A percentile compares a stretch with the other conserved stretches of the same genome.
phyloP scores from a whole-genome alignment of 2,888 invertebrate species.

The Temnothorax rugatulus region DNA sequence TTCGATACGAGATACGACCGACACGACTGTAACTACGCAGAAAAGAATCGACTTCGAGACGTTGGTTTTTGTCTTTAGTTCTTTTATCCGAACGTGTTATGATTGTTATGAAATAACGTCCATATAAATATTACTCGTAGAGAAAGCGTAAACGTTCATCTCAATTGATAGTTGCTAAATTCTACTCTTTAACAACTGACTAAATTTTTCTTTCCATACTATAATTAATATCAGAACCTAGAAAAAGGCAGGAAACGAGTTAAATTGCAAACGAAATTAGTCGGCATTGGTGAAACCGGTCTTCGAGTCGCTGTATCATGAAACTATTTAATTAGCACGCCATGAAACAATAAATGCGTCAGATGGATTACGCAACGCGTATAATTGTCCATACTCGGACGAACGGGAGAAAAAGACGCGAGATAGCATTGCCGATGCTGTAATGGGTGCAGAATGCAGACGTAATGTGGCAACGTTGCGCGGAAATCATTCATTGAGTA shows the following conservation, averaged over 20 bases:
- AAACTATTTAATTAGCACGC: constrained; percentile 28
- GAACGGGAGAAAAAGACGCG: constrained; percentile 69
- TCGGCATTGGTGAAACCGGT: constrained; percentile 1
- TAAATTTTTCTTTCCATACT: not conserved
- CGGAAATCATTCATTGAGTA: constrained; percentile 86
- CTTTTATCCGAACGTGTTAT: not conserved
- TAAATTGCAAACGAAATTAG: not conserved
- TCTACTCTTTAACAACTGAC: not conserved
- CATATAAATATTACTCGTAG: not conserved
- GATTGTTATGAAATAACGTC: not conserved
- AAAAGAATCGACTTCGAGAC: not conserved
- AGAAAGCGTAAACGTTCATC: not conserved
- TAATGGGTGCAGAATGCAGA: constrained; percentile 76
- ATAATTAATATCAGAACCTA: not conserved
- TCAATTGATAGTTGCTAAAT: not conserved
- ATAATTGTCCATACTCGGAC: constrained; percentile 30
- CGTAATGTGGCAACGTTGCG: constrained; percentile 84
- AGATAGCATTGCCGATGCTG: constrained; percentile 53
- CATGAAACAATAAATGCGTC: constrained; percentile 22
- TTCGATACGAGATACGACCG: not conserved
- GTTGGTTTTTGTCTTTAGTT: not conserved
- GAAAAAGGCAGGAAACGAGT: not conserved
- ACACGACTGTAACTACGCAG: not conserved
- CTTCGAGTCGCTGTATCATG: not conserved
- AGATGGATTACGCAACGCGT: constrained; percentile 40